These are phyloP conservation scores for Lasioglossum morio DNA, from an alignment of 2,888 invertebrate genomes.

Conservation along the genomic window DNA sequence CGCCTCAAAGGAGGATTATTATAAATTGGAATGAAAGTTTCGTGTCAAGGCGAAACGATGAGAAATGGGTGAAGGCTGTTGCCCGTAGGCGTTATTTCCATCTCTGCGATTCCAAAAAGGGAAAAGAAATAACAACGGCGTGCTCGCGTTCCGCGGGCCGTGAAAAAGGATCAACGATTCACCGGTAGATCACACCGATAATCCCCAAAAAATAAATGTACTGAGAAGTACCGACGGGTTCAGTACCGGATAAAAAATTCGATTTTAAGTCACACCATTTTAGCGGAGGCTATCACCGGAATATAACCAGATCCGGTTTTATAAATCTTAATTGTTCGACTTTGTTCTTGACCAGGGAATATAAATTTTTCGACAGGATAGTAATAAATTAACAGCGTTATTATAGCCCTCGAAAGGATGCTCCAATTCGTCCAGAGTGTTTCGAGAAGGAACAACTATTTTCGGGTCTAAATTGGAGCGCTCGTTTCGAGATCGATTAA, in stretches of 20 bases:
- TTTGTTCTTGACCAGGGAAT: background rate
- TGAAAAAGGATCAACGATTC: slow-evolving; percentile 1
- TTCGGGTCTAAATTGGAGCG: background rate
- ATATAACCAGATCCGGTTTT: background rate
- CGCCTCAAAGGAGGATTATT: slow-evolving; percentile 38
- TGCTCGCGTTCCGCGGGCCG: background rate
- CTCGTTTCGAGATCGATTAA: slow-evolving; percentile 13
- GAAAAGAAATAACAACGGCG: background rate
- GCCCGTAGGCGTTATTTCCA: slow-evolving; percentile 22
- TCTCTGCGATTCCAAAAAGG: slow-evolving; percentile 11
- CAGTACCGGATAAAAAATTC: background rate
- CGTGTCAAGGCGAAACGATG: slow-evolving; percentile 49
- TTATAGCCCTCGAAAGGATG: background rate
- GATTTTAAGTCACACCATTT: background rate
- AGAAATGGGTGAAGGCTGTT: slow-evolving; percentile 51
- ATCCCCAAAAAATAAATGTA: background rate
- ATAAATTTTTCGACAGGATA: background rate
- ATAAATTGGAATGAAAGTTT: slow-evolving; percentile 49
- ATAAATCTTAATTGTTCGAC: background rate
- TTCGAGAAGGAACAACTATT: slow-evolving; percentile 2
- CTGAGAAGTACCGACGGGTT: background rate
- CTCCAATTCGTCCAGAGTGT: background rate
- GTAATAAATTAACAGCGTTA: background rate
- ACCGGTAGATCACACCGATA: background rate
- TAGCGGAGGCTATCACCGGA: background rate